These are phyloP conservation scores for Morpho deidamia DNA, from an alignment of 2,888 invertebrate genomes.

Conservation along the genomic window DNA sequence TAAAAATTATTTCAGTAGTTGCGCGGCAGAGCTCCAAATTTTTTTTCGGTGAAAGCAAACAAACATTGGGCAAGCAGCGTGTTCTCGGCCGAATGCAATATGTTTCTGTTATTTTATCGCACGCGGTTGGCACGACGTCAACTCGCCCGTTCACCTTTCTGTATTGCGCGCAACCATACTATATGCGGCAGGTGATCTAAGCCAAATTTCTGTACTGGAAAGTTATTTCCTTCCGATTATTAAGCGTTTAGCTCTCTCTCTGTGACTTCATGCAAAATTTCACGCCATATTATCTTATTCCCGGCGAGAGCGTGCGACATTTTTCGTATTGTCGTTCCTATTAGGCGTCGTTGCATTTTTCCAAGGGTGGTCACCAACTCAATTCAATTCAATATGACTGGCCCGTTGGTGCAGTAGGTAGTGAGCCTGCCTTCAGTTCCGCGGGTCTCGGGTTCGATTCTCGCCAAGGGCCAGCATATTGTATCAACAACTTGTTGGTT, in stretches of 20 bases:
- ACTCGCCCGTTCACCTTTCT: constrained; percentile 64
- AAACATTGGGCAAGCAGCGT: constrained; percentile 17
- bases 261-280: no score
- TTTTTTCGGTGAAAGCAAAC: constrained; percentile 21
- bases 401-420: no score
- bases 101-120: constrained; percentile 41
- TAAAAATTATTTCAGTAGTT: neutral
- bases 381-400: no score
- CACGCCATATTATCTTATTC: no score
- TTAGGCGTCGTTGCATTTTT: no score
- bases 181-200: constrained; percentile 16
- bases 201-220: constrained; percentile 3
- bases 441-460: no score
- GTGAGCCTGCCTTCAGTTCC: no score
- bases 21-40: neutral
- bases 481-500: no score
- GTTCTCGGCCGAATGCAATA: constrained; percentile 29
- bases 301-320: no score
- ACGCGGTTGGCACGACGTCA: constrained; percentile 60
- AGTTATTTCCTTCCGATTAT: constrained; percentile 14
- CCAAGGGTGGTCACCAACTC: no score
- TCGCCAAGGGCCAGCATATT: no score
- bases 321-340: no score
- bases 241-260: neutral
- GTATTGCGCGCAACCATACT: constrained; percentile 7